phyloP scores from a whole-genome alignment of 2,797 vertebrate species.

The Clamator glandarius region DNA sequence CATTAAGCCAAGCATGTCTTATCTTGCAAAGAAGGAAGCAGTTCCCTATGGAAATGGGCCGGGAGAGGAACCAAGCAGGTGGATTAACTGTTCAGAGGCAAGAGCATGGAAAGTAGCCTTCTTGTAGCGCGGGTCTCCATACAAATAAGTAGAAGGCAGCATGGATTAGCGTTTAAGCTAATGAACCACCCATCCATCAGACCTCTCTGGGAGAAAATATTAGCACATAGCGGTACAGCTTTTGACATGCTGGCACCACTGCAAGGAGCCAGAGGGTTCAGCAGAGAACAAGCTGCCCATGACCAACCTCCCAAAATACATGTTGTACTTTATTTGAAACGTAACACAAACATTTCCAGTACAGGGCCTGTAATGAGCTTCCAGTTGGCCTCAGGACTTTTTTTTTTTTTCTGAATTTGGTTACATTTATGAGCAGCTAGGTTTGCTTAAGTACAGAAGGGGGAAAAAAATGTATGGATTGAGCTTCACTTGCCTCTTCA shows the following conservation, averaged over 20 bases:
- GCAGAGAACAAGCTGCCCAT: neutral
- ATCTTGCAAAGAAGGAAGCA: neutral
- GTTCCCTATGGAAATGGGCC: neutral
- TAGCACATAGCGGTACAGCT: conserved; percentile 11
- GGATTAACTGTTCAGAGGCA: conserved; percentile 54
- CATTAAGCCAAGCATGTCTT: neutral
- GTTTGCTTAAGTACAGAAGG: neutral
- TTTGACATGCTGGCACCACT: conserved; percentile 42
- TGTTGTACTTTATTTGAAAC: neutral
- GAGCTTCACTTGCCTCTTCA: neutral
- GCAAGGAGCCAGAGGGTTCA: neutral
- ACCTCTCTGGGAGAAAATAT: neutral
- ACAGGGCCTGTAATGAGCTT: neutral
- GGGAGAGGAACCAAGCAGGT: conserved; percentile 24
- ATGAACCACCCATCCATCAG: neutral
- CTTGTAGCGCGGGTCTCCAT: conserved; percentile 40
- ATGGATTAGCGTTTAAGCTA: neutral
- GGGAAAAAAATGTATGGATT: accelerated
- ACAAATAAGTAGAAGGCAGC: neutral
- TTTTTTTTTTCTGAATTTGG: neutral
- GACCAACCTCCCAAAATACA: conserved; percentile 35
- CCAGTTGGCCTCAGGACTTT: neutral
- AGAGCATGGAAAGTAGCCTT: conserved; percentile 37
- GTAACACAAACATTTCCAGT: conserved; percentile 3
- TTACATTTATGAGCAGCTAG: conserved; percentile 42